A percentile compares a stretch with the other conserved stretches of the same genome.
These are phyloP conservation scores for Mormyrus proboscirostris DNA, from an alignment of 2,797 vertebrate species.

Conservation along the genomic window DNA sequence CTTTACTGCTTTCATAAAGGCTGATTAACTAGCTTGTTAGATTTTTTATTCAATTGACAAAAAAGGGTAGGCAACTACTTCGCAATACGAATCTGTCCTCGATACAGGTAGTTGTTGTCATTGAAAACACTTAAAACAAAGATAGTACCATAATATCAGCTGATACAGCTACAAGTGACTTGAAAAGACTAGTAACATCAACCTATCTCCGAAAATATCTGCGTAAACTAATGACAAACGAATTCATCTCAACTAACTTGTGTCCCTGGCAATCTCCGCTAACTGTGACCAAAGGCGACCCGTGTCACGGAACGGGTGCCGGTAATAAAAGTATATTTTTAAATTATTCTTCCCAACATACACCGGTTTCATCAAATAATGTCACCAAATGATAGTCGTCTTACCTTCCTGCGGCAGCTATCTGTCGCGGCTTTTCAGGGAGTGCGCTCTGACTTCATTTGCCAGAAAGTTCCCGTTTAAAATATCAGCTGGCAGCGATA, in stretches of 20 bases:
- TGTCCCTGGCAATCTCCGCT: background rate
- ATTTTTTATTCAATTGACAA: background rate
- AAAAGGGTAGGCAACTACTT: background rate
- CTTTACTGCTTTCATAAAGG: background rate
- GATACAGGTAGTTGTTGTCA: background rate
- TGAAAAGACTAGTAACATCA: background rate
- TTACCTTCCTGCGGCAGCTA: background rate
- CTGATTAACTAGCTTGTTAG: background rate
- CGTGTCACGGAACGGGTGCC: background rate
- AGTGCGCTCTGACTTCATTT: background rate
- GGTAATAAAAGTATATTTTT: background rate
- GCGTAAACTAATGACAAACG: background rate
- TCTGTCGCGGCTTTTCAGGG: slow-evolving; percentile 1
- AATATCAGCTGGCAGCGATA: slow-evolving; percentile 8
- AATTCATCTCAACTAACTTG: background rate
- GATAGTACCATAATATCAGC: background rate
- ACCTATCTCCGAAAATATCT: background rate
- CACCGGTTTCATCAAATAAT: background rate
- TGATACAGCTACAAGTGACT: background rate
- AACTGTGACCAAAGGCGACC: background rate
- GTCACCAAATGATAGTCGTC: background rate
- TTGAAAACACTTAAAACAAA: background rate
- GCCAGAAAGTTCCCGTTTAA: background rate
- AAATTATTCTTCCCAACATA: background rate
- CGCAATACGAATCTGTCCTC: background rate